Conservation (phyloP, 2,888 invertebrate genomes). For the Chirona hameri region DNA sequence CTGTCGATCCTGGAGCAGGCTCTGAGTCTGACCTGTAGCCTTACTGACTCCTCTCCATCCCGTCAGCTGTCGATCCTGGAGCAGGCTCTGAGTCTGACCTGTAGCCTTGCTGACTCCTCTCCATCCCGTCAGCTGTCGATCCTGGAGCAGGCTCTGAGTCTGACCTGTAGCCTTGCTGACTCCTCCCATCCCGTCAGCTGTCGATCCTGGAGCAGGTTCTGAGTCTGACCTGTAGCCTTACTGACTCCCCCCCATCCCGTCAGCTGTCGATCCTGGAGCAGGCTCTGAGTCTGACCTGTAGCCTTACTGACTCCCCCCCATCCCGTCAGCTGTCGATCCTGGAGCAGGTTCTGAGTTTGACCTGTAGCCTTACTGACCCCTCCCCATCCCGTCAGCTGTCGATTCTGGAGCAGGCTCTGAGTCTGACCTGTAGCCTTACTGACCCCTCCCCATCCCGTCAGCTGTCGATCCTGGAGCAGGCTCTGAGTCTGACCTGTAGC, state of each 20-base stretch:
- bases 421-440: conserved; percentile 51
- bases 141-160: conserved; percentile 73
- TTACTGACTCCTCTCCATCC: background rate
- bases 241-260: background rate
- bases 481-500: conserved; percentile 60
- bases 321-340: conserved; percentile 49
- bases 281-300: conserved; percentile 62
- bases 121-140: conserved; percentile 40
- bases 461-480: conserved; percentile 63
- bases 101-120: background rate
- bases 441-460: background rate
- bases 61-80: conserved; percentile 56
- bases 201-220: conserved; percentile 71
- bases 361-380: background rate
- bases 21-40: conserved; percentile 58
- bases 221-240: conserved; percentile 53
- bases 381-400: background rate
- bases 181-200: background rate
- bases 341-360: conserved; percentile 72
- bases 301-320: background rate
- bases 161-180: conserved; percentile 48
- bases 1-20: conserved; percentile 66
- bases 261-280: conserved; percentile 60
- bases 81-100: conserved; percentile 66
- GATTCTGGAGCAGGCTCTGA: conserved; percentile 72